A percentile compares a stretch with the other conserved stretches of the same genome.
phyloP scores from a whole-genome alignment of 2,888 invertebrate species.

The Pterobdella sp. region DNA sequence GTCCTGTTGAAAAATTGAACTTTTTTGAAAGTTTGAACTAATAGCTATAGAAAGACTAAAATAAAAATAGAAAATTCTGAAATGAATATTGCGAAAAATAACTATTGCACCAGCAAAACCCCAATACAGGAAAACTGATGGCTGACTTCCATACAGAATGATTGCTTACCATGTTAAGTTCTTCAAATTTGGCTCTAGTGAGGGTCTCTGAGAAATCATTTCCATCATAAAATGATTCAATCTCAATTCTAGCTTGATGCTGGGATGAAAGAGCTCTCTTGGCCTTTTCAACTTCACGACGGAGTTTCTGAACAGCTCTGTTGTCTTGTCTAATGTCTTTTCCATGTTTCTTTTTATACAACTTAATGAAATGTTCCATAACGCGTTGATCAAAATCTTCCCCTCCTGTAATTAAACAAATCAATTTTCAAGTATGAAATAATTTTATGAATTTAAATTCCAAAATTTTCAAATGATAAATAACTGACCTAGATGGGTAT shows the following conservation, averaged over 20 bases:
- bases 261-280: slow-evolving; percentile 87
- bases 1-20: slow-evolving; percentile 47
- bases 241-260: slow-evolving; percentile 94
- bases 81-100: neutral
- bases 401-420: slow-evolving; percentile 60
- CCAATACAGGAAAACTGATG: neutral
- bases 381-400: slow-evolving; percentile 98
- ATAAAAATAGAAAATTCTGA: too few species aligned
- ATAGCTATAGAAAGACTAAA: too few species aligned
- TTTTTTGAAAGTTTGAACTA: too few species aligned
- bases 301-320: slow-evolving; percentile 86
- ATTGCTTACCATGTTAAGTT: slow-evolving; percentile 74
- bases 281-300: slow-evolving; percentile 94
- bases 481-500: slow-evolving; percentile 73
- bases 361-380: slow-evolving; percentile 96
- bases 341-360: slow-evolving; percentile 97
- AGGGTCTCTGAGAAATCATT: slow-evolving; percentile 96
- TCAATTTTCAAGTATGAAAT: neutral
- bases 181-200: slow-evolving; percentile 96
- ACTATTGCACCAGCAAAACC: slow-evolving; percentile 7
- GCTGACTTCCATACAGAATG: neutral
- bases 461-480: slow-evolving; percentile 56
- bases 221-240: slow-evolving; percentile 94
- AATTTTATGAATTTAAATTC: neutral
- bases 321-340: slow-evolving; percentile 88